Conservation (phyloP, 2,797 vertebrate species). For the Tauraco hartlaubi region DNA sequence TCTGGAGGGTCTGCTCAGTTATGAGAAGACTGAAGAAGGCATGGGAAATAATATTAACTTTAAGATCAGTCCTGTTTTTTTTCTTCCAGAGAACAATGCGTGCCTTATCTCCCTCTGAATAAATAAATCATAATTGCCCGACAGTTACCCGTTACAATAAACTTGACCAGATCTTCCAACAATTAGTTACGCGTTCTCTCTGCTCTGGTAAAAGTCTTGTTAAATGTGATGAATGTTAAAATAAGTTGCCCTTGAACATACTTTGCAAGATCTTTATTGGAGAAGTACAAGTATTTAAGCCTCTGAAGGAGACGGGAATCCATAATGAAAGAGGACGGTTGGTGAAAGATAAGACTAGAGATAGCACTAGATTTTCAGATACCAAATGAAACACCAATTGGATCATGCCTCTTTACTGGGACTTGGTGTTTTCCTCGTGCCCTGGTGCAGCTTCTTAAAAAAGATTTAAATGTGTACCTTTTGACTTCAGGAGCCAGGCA, state of each 20-base stretch:
- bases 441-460: not conserved
- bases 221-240: slow-evolving; percentile 72
- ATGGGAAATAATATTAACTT: slow-evolving; percentile 9
- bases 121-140: slow-evolving; percentile 68
- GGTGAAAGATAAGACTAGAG: not conserved
- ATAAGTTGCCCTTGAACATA: slow-evolving; percentile 14
- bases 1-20: not conserved
- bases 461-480: not conserved
- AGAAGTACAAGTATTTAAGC: slow-evolving; percentile 19
- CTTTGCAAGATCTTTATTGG: slow-evolving; percentile 59
- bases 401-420: not conserved
- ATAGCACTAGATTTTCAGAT: not conserved
- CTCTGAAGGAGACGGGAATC: not conserved
- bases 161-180: slow-evolving; percentile 65
- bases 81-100: slow-evolving; percentile 25
- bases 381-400: not conserved
- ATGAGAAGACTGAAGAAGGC: not conserved
- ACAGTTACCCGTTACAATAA: slow-evolving; percentile 62
- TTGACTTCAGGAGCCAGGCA: not conserved
- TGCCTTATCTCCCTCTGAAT: slow-evolving; percentile 52
- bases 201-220: slow-evolving; percentile 64
- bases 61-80: not conserved
- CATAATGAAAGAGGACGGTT: not conserved
- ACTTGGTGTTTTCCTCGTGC: not conserved
- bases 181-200: slow-evolving; percentile 69